Conservation (phyloP, 53 echinoderm and acorn worm species). For the Stichopus horrens region DNA sequence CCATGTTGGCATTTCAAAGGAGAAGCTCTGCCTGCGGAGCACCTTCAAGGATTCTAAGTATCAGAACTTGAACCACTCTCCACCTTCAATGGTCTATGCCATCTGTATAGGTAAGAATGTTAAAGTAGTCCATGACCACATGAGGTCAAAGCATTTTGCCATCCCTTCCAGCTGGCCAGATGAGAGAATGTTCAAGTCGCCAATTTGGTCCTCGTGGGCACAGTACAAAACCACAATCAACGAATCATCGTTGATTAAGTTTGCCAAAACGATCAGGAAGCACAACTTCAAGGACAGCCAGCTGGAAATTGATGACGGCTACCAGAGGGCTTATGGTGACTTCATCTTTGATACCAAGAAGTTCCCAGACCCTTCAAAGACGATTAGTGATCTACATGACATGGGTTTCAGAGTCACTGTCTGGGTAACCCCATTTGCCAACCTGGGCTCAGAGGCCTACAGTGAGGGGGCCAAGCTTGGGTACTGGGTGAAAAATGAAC, state of each 20-base stretch:
- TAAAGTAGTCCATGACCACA: constrained; percentile 64
- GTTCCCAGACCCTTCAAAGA: constrained; percentile 66
- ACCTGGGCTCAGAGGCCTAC: constrained; percentile 60
- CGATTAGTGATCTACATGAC: constrained; percentile 62
- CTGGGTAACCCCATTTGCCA: constrained; percentile 88
- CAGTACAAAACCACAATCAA: constrained; percentile 65
- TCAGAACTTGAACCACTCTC: constrained; percentile 38
- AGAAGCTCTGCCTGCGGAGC: constrained; percentile 68
- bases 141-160: constrained; percentile 56
- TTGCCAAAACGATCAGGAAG: constrained; percentile 64
- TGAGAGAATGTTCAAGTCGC: constrained; percentile 65
- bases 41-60: constrained; percentile 63
- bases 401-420: constrained; percentile 77
- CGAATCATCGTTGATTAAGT: constrained; percentile 55
- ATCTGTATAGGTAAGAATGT: constrained; percentile 67
- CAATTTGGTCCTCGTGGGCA: constrained; percentile 92
- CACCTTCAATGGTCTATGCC: constrained; percentile 59
- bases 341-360: constrained; percentile 73
- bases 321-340: constrained; percentile 65
- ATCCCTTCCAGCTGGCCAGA: constrained; percentile 65
- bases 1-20: constrained; percentile 71
- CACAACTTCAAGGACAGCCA: constrained; percentile 82
- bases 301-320: constrained; percentile 85
- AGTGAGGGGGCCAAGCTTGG: constrained; percentile 65
- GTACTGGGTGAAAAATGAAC: constrained; percentile 69